These are phyloP conservation scores for Alloscopus bannaensis DNA, from an alignment of 2,888 invertebrate species.

Conservation along the genomic window DNA sequence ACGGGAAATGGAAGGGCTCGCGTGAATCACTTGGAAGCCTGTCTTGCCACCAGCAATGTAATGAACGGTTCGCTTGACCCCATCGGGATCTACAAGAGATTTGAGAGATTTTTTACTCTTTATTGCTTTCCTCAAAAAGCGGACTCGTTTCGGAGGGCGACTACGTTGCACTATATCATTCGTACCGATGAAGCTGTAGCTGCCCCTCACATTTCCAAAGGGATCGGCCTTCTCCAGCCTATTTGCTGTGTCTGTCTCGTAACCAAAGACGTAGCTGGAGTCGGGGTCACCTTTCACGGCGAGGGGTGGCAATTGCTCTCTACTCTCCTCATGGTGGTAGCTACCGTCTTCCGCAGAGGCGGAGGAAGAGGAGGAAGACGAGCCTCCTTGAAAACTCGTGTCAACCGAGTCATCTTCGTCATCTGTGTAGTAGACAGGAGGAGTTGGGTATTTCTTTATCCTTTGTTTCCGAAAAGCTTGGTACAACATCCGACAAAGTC, in stretches of 20 bases:
- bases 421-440: slow-evolving; percentile 65
- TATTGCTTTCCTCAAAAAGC: slow-evolving; percentile 11
- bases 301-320: slow-evolving; percentile 11
- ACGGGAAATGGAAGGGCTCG: slow-evolving; percentile 61
- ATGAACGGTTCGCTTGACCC: slow-evolving; percentile 65
- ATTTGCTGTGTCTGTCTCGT: slow-evolving; percentile 65
- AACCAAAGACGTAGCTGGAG: slow-evolving; percentile 70
- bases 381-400: slow-evolving; percentile 20
- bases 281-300: slow-evolving; percentile 53
- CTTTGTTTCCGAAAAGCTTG: slow-evolving; percentile 52
- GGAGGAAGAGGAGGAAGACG: slow-evolving; percentile 25
- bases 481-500: slow-evolving; percentile 60
- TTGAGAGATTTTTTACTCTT: slow-evolving; percentile 54
- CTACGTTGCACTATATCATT: not conserved
- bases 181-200: slow-evolving; percentile 62
- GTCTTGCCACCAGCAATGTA: slow-evolving; percentile 66
- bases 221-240: slow-evolving; percentile 65
- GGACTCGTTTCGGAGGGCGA: slow-evolving; percentile 10
- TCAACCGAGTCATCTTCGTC: slow-evolving; percentile 55
- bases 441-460: slow-evolving; percentile 63
- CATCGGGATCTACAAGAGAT: slow-evolving; percentile 62
- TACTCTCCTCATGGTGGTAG: slow-evolving; percentile 26
- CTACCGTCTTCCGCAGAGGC: slow-evolving; percentile 37
- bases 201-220: slow-evolving; percentile 67
- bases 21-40: slow-evolving; percentile 67